Evolutionary conservation across 2,113 vertebrate species (phyloP), one percentile per base, ranked within the genome.

Genomic region (Indicator maculatus): DNA sequence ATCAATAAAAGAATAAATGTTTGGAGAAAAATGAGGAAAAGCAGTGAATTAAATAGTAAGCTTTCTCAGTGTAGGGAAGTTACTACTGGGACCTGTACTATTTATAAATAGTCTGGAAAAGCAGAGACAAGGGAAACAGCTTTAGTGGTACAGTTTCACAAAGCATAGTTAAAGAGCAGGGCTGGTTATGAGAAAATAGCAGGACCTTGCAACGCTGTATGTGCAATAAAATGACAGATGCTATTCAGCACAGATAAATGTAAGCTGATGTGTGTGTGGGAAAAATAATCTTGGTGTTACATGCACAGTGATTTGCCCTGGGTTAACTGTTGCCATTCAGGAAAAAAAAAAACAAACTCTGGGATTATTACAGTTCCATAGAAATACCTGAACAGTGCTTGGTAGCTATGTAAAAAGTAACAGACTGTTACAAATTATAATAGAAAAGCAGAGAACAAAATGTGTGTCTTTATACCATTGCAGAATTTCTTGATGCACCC

Each of bases 31-130:
- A 83, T 27, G 3, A 69, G 18, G 11, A 70, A 45, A 83, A 74
- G 7, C 7, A 55, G 10, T 3, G 2, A 69, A 78, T 47, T 41
- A 75, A 67, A 38, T n/a, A 2, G 6, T 23, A 50, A 70, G 3
- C 13, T 86, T 81, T 83, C 13, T 64, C 3, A 12, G 14, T 28
- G 11, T 66, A 65, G 31, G 21, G 12, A 67, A 55, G 44, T 64
- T 72, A 30, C 20, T 83, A 18, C 4, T 6, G 18, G n/a, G 16
- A 59, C 20, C n/a, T 60, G 9, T 70, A 23, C 41, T 4, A 0
- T 79, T 94, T 63, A 24, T 75, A 81, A 86, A 64, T 60, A 45
- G n/a, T 28, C 23, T 60, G 36, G 41, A 86, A 85, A 64, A 47
- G 58, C 36, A 85, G 41, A 85, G 38, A 45, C 5, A 45, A 60